These are phyloP conservation scores for Empis stercorea DNA, from an alignment of 2,888 invertebrate species.

Conservation along the genomic window DNA sequence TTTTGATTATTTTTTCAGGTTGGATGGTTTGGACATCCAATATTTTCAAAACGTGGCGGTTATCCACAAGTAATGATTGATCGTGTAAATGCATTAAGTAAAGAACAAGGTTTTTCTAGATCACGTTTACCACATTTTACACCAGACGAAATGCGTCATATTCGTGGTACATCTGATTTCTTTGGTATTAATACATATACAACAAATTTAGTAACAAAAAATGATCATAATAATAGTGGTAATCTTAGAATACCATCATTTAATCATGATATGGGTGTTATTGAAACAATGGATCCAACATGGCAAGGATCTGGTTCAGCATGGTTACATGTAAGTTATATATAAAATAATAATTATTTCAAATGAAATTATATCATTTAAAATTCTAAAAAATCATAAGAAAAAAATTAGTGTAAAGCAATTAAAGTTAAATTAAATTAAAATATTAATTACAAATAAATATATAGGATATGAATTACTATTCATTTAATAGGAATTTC, in stretches of 20 bases:
- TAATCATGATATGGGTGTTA: conserved; percentile 47
- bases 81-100: conserved; percentile 43
- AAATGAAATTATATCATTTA: no score
- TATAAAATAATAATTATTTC: no score
- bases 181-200: conserved; percentile 65
- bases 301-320: conserved; percentile 49
- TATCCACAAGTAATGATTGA: conserved; percentile 53
- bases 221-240: conserved; percentile 33
- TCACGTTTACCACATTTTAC: conserved; percentile 53
- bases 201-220: conserved; percentile 36
- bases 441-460: no score
- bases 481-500: no score
- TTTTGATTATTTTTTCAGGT: conserved; percentile 31
- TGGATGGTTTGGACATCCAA: conserved; percentile 56
- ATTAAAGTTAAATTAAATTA: no score
- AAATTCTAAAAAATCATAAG: no score
- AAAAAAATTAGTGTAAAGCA: no score
- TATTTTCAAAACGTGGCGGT: conserved; percentile 47
- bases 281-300: conserved; percentile 41
- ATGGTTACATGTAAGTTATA: conserved; percentile 45
- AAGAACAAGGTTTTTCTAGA: conserved; percentile 41
- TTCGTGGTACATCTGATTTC: conserved; percentile 54
- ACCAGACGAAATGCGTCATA: conserved; percentile 42
- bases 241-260: conserved; percentile 41
- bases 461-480: no score